These are phyloP conservation scores for Rissa tridactyla DNA, from an alignment of 2,113 vertebrate genomes.

Conservation along the genomic window DNA sequence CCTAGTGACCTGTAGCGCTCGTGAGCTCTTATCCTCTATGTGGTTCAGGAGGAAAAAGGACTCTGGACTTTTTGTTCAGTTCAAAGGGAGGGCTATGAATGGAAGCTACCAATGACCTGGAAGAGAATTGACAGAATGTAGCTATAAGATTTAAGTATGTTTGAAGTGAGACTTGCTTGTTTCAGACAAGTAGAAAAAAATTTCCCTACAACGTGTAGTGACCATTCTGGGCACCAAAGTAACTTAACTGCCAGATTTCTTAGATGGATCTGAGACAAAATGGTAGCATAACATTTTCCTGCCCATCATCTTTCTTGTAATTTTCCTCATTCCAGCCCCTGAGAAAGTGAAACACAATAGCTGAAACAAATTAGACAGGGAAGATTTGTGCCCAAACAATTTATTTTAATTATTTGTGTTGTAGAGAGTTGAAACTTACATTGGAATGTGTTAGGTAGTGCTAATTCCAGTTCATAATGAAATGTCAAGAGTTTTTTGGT, in stretches of 20 bases:
- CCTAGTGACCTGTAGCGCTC: not conserved
- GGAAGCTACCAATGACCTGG: not conserved
- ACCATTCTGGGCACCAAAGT: not conserved
- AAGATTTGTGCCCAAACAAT: not conserved
- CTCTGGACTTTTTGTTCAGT: not conserved
- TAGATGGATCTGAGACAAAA: not conserved
- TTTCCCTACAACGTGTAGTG: not conserved
- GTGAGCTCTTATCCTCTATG: fast-evolving
- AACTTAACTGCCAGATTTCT: not conserved
- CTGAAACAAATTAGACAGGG: not conserved
- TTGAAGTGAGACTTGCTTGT: not conserved
- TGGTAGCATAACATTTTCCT: not conserved
- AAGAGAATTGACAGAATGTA: not conserved
- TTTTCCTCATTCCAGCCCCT: not conserved
- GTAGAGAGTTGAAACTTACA: not conserved
- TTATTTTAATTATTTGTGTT: not conserved
- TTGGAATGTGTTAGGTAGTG: not conserved
- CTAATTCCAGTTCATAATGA: not conserved
- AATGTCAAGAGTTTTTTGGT: not conserved
- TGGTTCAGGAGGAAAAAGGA: not conserved
- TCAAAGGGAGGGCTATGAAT: not conserved
- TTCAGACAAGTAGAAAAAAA: not conserved
- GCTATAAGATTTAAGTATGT: not conserved
- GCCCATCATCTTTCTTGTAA: too few species aligned
- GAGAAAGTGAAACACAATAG: not conserved